Evolutionary conservation across 64 coral and sea anemone genomes (phyloP).

Genomic region (Montipora capricornis): DNA sequence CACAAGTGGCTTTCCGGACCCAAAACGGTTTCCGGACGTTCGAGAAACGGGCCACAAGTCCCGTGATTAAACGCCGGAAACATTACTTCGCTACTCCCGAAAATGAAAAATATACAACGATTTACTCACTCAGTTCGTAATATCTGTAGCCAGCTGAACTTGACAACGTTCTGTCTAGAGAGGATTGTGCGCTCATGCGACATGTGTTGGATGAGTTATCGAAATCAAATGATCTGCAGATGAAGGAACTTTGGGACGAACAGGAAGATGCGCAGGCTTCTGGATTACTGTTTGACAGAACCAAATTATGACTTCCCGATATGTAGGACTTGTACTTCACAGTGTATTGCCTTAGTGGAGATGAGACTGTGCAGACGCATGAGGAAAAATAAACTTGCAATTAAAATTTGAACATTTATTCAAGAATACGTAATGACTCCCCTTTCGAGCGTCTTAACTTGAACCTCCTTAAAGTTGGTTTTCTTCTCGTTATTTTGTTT

Average conservation of each 20-base stretch:
- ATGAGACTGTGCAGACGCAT: not conserved
- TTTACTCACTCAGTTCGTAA: constrained; percentile 84
- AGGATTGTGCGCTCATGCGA: constrained; percentile 56
- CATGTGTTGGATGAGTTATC: constrained; percentile 63
- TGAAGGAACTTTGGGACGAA: constrained; percentile 47
- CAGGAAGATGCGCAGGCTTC: constrained; percentile 63
- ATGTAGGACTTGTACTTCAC: constrained; percentile 67
- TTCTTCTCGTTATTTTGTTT: too few relatives aligned
- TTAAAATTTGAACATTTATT: too few relatives aligned
- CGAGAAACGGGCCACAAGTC: too few relatives aligned
- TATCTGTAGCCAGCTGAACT: constrained; percentile 24
- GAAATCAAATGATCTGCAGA: constrained; percentile 90
- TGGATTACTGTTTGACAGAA: constrained; percentile 24
- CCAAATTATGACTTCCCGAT: constrained; percentile 34
- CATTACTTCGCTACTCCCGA: too few relatives aligned
- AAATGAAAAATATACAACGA: too few relatives aligned
- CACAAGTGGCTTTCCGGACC: too few relatives aligned
- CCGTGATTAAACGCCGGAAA: too few relatives aligned
- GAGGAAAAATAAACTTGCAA: not conserved
- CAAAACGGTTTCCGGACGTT: too few relatives aligned
- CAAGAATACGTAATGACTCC: too few relatives aligned
- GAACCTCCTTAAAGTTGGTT: too few relatives aligned
- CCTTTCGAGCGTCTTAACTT: too few relatives aligned
- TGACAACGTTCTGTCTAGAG: constrained; percentile 23
- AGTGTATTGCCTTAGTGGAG: constrained; percentile 19